These are phyloP conservation scores for Conomelus anceps DNA, from an alignment of 2,888 invertebrate genomes.

Conservation along the genomic window DNA sequence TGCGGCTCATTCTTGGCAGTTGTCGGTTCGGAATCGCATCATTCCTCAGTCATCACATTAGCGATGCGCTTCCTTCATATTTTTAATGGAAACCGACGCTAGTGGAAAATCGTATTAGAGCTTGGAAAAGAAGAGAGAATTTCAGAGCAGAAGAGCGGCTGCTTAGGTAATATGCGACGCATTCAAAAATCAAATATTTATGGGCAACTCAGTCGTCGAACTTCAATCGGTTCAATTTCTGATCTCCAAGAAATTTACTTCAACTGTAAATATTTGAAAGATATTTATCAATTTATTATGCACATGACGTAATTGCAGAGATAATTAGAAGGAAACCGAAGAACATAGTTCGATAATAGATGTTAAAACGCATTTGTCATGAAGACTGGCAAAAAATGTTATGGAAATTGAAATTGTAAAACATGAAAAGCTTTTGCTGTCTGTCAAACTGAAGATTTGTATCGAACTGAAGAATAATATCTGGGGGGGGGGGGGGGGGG, in stretches of 20 bases:
- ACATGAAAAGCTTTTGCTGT: no score
- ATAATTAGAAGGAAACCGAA: background rate
- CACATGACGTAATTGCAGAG: background rate
- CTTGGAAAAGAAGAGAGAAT: background rate
- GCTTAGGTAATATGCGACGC: background rate
- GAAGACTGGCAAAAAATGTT: no score
- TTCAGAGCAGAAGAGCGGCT: background rate
- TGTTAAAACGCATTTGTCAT: no score
- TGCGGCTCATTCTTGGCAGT: background rate
- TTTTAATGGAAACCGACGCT: background rate
- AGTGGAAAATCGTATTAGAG: background rate
- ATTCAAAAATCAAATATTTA: background rate
- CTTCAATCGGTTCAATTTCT: background rate
- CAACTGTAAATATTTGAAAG: no score
- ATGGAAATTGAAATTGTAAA: no score
- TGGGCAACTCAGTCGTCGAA: background rate
- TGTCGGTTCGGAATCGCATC: background rate
- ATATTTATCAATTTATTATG: background rate
- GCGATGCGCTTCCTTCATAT: background rate
- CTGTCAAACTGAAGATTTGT: no score
- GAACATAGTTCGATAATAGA: no score
- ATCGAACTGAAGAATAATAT: no score
- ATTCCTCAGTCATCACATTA: background rate
- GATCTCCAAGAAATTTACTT: background rate
- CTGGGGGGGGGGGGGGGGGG: no score